phyloP scores from a whole-genome alignment of 2,888 invertebrate species.

The Harpagoxenus sublaevis region DNA sequence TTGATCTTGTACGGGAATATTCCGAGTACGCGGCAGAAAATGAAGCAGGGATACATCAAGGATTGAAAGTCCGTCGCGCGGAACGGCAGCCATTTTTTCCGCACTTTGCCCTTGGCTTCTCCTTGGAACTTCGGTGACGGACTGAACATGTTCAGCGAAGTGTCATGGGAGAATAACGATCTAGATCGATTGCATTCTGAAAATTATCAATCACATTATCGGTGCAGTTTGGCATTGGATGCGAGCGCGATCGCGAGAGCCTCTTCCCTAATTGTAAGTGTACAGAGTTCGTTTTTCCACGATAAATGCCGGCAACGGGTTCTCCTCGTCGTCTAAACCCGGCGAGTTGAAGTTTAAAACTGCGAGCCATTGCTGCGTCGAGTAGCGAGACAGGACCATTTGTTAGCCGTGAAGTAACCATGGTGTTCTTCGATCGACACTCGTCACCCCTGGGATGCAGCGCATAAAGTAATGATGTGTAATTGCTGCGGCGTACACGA shows the following conservation, averaged over 20 bases:
- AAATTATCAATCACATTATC: conserved; percentile 10
- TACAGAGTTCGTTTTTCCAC: not conserved
- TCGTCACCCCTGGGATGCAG: conserved; percentile 60
- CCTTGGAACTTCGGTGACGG: conserved; percentile 25
- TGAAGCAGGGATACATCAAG: conserved; percentile 73
- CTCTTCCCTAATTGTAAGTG: not conserved
- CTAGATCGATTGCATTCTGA: not conserved
- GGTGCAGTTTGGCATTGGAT: not conserved
- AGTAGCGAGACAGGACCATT: conserved; percentile 7
- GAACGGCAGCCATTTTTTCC: conserved; percentile 67
- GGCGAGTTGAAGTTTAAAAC: conserved; percentile 25
- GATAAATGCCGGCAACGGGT: not conserved
- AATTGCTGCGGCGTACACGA: conserved; percentile 33
- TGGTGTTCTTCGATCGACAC: conserved; percentile 61
- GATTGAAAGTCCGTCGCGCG: conserved; percentile 71
- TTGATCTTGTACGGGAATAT: conserved; percentile 74
- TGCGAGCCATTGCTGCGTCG: conserved; percentile 12
- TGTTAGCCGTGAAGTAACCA: conserved; percentile 62
- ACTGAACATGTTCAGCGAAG: conserved; percentile 18
- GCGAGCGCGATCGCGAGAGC: not conserved
- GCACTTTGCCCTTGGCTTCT: not conserved
- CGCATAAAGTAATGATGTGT: conserved; percentile 41
- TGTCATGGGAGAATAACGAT: conserved; percentile 2
- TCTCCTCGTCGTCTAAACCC: not conserved
- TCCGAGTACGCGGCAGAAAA: conserved; percentile 69